Conservation (phyloP, 1,140 invertebrate species). For the Anadara kagoshimensis region DNA sequence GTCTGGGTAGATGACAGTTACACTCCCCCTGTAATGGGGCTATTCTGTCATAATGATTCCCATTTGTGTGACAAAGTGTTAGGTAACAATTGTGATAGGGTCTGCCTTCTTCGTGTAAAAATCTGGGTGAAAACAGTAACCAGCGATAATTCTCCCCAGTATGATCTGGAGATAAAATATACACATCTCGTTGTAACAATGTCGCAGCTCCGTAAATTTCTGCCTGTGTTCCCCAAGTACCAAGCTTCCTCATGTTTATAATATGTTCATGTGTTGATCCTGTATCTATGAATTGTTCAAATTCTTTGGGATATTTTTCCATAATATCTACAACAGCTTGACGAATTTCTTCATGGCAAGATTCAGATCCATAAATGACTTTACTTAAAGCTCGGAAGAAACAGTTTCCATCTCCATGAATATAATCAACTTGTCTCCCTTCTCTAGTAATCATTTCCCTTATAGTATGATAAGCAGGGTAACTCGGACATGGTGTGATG, state of each 20-base stretch:
- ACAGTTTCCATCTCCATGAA: slow-evolving; percentile 69
- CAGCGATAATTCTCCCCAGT: slow-evolving; percentile 56
- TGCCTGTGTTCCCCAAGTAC: slow-evolving; percentile 64
- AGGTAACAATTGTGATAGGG: slow-evolving; percentile 52
- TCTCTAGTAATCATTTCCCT: slow-evolving; percentile 35
- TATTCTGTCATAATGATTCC: slow-evolving; percentile 63
- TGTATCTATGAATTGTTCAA: slow-evolving; percentile 61
- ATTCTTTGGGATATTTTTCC: slow-evolving; percentile 52
- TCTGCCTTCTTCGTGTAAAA: slow-evolving; percentile 37
- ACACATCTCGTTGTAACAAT: slow-evolving; percentile 59
- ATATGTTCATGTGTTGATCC: slow-evolving; percentile 52
- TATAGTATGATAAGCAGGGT: slow-evolving; percentile 41
- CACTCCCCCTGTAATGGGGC: slow-evolving; percentile 43
- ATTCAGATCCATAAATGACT: slow-evolving; percentile 60
- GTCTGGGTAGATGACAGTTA: slow-evolving; percentile 52
- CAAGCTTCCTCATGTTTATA: slow-evolving; percentile 48
- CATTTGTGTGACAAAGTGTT: slow-evolving; percentile 64
- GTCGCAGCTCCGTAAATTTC: slow-evolving; percentile 68
- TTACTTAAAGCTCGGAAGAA: slow-evolving; percentile 68
- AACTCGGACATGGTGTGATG: slow-evolving; percentile 28
- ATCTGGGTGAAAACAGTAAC: slow-evolving; percentile 57
- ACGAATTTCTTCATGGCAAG: slow-evolving; percentile 60
- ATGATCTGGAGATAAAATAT: slow-evolving; percentile 61
- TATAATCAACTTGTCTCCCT: slow-evolving; percentile 59
- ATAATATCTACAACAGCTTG: slow-evolving; percentile 61